A percentile compares a stretch with the other conserved stretches of the same genome.
These are phyloP conservation scores for Orbicella faveolata DNA, from an alignment of 64 coral and sea anemone genomes.

Conservation along the genomic window DNA sequence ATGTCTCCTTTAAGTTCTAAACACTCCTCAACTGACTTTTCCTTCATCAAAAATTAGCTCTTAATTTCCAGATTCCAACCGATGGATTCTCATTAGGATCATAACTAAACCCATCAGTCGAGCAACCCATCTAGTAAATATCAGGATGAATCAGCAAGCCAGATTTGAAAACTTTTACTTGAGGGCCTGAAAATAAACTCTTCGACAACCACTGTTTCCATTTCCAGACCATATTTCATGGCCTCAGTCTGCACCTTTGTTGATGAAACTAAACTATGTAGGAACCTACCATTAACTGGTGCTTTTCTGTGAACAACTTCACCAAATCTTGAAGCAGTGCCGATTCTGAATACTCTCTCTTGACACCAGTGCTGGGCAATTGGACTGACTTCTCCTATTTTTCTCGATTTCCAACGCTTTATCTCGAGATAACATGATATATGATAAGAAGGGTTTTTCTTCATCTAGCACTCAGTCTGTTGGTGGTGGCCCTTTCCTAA, in stretches of 20 bases:
- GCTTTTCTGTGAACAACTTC: slow-evolving; percentile 39
- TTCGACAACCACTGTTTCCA: slow-evolving; percentile 57
- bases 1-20: slow-evolving; percentile 44
- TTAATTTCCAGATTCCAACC: slow-evolving; percentile 56
- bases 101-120: slow-evolving; percentile 43
- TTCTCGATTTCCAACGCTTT: slow-evolving; percentile 17
- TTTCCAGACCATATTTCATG: slow-evolving; percentile 55
- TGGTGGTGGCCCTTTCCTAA: slow-evolving; percentile 17
- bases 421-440: slow-evolving; percentile 1
- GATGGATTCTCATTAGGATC: slow-evolving; percentile 49
- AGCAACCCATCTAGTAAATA: slow-evolving; percentile 62
- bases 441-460: slow-evolving; percentile 11
- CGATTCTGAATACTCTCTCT: slow-evolving; percentile 19
- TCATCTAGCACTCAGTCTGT: neutral
- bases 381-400: slow-evolving; percentile 8
- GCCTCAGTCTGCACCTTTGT: slow-evolving; percentile 45
- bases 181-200: slow-evolving; percentile 45
- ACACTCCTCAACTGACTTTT: slow-evolving; percentile 37
- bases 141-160: slow-evolving; percentile 53
- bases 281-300: slow-evolving; percentile 20
- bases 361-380: slow-evolving; percentile 13
- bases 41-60: slow-evolving; percentile 17
- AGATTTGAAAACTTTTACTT: slow-evolving; percentile 61
- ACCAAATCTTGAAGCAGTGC: slow-evolving; percentile 45
- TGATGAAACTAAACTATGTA: slow-evolving; percentile 49